Evolutionary conservation across 23 tunicate species (phyloP).

Genomic region (Phallusia fumigata): DNA sequence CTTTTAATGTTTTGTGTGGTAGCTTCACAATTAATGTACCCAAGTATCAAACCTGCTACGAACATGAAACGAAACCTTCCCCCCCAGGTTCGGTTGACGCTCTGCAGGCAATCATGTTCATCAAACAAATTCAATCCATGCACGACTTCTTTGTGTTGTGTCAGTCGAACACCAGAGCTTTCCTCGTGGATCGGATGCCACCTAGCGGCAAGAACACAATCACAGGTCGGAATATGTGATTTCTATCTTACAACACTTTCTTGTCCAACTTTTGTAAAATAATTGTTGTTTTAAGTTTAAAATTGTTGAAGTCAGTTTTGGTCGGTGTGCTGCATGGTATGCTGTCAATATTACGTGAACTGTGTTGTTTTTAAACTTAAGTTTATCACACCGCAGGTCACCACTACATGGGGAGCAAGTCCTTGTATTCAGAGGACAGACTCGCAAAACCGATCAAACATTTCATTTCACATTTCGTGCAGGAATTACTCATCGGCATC

Average conservation of each 20-base stretch:
- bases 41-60: neutral
- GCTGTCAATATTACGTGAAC: neutral
- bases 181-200: slow-evolving; percentile 64
- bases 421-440: slow-evolving; percentile 79
- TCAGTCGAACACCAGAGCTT: slow-evolving; percentile 77
- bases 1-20: too few species aligned
- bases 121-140: slow-evolving; percentile 92
- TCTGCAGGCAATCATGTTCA: slow-evolving; percentile 72
- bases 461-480: slow-evolving; percentile 86
- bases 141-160: slow-evolving; percentile 83
- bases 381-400: slow-evolving; percentile 32
- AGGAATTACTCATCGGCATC: slow-evolving; percentile 89
- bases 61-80: neutral
- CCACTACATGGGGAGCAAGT: slow-evolving; percentile 65
- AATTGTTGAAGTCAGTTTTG: too few species aligned
- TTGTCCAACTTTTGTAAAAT: neutral
- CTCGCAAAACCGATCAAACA: slow-evolving; percentile 88
- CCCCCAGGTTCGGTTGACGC: slow-evolving; percentile 27
- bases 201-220: slow-evolving; percentile 22
- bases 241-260: too few species aligned
- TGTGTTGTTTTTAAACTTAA: neutral
- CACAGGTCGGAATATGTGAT: neutral
- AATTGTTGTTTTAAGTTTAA: neutral
- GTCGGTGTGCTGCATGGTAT: too few species aligned
- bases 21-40: too few species aligned